Percentiles rank a stretch among this genome's conserved stretches.
These are phyloP conservation scores for Xenops minutus DNA, from an alignment of 2,797 vertebrate species.

Conservation along the genomic window DNA sequence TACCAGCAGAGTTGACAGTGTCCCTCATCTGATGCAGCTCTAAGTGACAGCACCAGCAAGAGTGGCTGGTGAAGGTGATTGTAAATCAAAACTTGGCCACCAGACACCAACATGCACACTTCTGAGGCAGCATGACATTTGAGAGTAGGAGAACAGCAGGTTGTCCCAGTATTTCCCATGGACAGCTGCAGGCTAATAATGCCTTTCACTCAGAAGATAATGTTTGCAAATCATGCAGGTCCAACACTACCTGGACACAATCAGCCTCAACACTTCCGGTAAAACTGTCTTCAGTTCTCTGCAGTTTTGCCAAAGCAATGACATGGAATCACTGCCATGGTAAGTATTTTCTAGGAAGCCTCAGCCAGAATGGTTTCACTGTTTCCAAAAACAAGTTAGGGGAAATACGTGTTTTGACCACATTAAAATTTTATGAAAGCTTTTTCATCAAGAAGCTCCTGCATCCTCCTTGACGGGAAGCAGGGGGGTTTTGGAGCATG, in stretches of 20 bases:
- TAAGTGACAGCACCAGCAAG: background rate
- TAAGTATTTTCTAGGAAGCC: background rate
- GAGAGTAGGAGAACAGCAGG: background rate
- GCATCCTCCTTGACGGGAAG: background rate
- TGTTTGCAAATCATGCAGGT: background rate
- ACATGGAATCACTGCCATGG: background rate
- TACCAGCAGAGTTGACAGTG: accelerated
- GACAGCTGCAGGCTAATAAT: background rate
- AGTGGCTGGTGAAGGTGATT: background rate
- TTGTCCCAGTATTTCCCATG: background rate
- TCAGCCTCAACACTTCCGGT: background rate
- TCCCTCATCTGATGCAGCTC: background rate
- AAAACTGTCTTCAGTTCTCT: background rate
- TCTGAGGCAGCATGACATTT: background rate
- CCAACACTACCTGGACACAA: background rate
- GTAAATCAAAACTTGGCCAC: background rate
- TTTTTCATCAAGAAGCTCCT: background rate
- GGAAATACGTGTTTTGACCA: background rate
- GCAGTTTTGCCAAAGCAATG: background rate
- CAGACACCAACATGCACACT: background rate
- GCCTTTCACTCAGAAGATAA: background rate
- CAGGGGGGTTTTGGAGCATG: background rate
- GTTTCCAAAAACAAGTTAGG: background rate
- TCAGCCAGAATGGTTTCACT: background rate
- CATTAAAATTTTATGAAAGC: background rate